These are phyloP conservation scores for Amyelois transitella DNA, from an alignment of 1,140 invertebrate species.

Conservation along the genomic window DNA sequence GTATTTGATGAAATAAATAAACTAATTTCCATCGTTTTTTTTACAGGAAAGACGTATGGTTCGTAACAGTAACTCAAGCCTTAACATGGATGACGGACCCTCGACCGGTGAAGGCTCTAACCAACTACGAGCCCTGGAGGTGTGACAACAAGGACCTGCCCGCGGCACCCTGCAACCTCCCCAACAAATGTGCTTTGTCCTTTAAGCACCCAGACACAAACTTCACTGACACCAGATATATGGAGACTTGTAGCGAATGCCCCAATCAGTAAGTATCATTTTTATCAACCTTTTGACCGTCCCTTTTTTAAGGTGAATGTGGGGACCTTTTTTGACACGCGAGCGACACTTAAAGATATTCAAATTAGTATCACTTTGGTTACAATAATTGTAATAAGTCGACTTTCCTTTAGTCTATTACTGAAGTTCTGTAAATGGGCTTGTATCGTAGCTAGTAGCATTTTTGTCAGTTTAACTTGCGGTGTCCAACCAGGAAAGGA, in stretches of 20 bases:
- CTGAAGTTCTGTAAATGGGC: too few relatives aligned
- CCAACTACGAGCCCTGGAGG: slow-evolving; percentile 86
- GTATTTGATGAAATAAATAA: not conserved
- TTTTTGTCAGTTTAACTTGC: too few relatives aligned
- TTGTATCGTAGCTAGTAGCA: too few relatives aligned
- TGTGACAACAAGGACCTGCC: slow-evolving; percentile 84
- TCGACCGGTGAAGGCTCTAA: slow-evolving; percentile 79
- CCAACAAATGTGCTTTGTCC: slow-evolving; percentile 88
- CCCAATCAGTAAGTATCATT: slow-evolving; percentile 80
- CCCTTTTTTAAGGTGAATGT: too few relatives aligned
- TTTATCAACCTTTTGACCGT: too few relatives aligned
- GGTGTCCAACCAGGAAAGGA: too few relatives aligned
- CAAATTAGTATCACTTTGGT: too few relatives aligned
- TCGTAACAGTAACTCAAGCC: slow-evolving; percentile 92
- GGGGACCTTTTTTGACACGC: too few relatives aligned
- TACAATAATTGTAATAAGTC: too few relatives aligned
- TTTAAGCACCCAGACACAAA: slow-evolving; percentile 86
- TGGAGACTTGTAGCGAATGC: slow-evolving; percentile 91
- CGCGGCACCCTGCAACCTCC: slow-evolving; percentile 84
- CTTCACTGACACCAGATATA: slow-evolving; percentile 87
- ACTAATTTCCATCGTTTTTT: slow-evolving; percentile 14
- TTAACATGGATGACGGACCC: slow-evolving; percentile 94
- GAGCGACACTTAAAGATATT: too few relatives aligned
- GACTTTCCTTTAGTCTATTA: too few relatives aligned
- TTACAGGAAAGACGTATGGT: slow-evolving; percentile 89